These are phyloP conservation scores for Ictalurus furcatus DNA, from an alignment of 2,113 vertebrate genomes.

Conservation along the genomic window DNA sequence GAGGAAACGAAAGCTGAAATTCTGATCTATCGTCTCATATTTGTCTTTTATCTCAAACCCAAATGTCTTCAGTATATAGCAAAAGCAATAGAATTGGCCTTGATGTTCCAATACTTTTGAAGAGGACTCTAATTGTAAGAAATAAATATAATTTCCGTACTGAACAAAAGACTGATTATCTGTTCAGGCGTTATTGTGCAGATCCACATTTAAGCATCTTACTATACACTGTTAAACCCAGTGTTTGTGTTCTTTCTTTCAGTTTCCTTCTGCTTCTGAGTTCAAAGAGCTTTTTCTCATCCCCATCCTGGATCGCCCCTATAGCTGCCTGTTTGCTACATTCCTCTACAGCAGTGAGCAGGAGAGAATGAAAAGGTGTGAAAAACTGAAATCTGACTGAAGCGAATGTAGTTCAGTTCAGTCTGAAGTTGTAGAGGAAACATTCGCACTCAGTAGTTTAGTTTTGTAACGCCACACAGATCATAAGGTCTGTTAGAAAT, in stretches of 20 bases:
- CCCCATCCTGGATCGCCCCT: slow-evolving; percentile 77
- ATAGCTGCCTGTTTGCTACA: too few species aligned
- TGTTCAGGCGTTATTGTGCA: background rate
- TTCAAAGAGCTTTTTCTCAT: slow-evolving; percentile 95
- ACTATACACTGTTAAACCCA: background rate
- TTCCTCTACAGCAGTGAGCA: slow-evolving; percentile 49
- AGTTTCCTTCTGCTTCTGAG: too few species aligned
- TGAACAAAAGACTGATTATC: background rate
- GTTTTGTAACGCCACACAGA: background rate
- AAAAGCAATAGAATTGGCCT: too few species aligned
- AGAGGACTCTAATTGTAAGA: background rate
- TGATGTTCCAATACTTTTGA: too few species aligned
- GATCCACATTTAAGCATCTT: background rate
- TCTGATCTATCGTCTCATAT: too few species aligned
- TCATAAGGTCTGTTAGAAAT: slow-evolving; percentile 21
- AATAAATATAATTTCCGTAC: background rate
- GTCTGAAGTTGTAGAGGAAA: background rate
- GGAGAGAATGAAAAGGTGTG: slow-evolving; percentile 81
- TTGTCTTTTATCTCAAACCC: too few species aligned
- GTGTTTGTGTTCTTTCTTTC: too few species aligned
- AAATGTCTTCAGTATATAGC: too few species aligned
- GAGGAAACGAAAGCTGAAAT: too few species aligned
- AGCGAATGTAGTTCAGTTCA: background rate
- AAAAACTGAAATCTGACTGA: background rate
- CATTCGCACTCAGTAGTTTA: background rate